Base-by-base conservation (phyloP, 2,888 invertebrate species). In the Anorthoa munda region DNA sequence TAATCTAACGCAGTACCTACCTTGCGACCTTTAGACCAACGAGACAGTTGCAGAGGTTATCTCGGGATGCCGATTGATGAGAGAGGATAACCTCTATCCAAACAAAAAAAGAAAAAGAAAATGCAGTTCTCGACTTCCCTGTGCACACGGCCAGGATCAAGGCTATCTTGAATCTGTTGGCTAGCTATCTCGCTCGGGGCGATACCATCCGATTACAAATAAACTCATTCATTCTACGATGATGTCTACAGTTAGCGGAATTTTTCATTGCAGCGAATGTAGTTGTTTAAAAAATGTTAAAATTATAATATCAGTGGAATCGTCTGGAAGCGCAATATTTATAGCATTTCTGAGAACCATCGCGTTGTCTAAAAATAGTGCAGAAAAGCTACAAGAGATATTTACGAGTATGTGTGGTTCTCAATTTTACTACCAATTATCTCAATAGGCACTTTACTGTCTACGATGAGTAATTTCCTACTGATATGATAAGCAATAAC, bases 231-330 rank as follows among this genome's bases (percentile, higher is more conserved):
- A 53, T 53, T 50, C 67, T 15, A 21, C 17, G 5, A 45, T 64
- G 60, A 68, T 68, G 68, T 56, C 12, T 26, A 17, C 39, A 53
- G 21, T 12, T 55, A 21, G 23, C 39, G 55, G n/a, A 71, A 75
- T 79, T 7, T 17, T 18, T 7, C 12, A 67, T 63, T 79, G 65
- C 61, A 72, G 65, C 9, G 39, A 23, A 48, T 72, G 48, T 65
- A 84, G 72, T 56, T 78, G 78, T 79, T 82, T 82, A 70, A 4
- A 72, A 64, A 71, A 60, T 15, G 13, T 59, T 75, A 56, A 61
- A 81, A 50, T 75, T 65, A 48, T 53, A 68, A 60, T 69, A 69
- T 31, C n/a, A 51, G 23, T 45, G 50, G 65, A 71, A 84, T 58
- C 70, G 17, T 56, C 72, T 81, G 50, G 51, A 66, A 64, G 48